Percentiles rank a stretch among this genome's conserved stretches.
phyloP scores from a whole-genome alignment of 2,113 vertebrate genomes.

The Andinoacara biseriatus region DNA sequence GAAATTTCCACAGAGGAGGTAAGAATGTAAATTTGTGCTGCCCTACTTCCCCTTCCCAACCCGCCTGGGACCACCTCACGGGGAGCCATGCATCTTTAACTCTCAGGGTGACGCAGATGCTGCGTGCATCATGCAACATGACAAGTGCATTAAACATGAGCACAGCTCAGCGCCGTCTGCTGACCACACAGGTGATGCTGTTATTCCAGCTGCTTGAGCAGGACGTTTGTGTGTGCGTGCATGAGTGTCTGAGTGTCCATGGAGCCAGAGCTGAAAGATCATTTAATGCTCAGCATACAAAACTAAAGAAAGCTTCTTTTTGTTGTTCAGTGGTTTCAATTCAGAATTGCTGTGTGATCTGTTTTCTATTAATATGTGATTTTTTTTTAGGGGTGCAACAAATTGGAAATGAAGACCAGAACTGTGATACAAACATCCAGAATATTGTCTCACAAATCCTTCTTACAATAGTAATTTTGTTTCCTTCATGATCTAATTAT shows the following conservation, averaged over 20 bases:
- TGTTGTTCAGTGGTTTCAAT: not conserved
- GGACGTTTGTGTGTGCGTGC: not conserved
- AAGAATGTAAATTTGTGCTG: slow-evolving; percentile 70
- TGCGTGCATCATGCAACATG: slow-evolving; percentile 49
- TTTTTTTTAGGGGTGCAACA: not conserved
- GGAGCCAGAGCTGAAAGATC: not conserved
- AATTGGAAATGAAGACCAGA: not conserved
- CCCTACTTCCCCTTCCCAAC: slow-evolving; percentile 57
- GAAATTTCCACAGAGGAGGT: slow-evolving; percentile 50
- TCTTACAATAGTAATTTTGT: no score
- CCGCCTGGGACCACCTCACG: slow-evolving; percentile 41
- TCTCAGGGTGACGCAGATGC: slow-evolving; percentile 50
- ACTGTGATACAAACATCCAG: not conserved
- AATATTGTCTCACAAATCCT: not conserved
- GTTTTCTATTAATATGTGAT: not conserved
- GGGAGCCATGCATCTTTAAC: slow-evolving; percentile 30
- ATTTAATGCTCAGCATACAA: not conserved
- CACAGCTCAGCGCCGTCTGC: not conserved
- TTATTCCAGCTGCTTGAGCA: slow-evolving; percentile 8
- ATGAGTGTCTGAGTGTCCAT: not conserved
- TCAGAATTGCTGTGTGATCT: no score
- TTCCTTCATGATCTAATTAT: no score
- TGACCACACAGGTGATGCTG: not conserved
- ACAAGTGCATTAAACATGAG: slow-evolving; percentile 45
- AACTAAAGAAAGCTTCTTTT: not conserved